Conservation (phyloP, 2,797 vertebrate genomes). For the Gila robusta region DNA sequence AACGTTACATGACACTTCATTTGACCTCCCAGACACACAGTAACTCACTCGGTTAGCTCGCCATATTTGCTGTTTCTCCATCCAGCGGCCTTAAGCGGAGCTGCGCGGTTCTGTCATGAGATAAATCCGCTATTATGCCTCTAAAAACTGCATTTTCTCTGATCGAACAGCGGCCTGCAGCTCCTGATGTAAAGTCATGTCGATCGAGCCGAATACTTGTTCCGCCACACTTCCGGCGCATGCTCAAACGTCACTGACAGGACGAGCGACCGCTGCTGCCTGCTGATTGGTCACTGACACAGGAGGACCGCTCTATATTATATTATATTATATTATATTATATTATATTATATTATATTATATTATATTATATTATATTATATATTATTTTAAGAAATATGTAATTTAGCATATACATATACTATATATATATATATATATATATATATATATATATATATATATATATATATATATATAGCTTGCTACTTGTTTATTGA, state of each 20-base stretch:
- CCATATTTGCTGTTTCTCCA: slow-evolving; percentile 18
- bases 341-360: no score
- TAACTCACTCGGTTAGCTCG: slow-evolving; percentile 52
- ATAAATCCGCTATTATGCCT: background rate
- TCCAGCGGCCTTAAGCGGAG: background rate
- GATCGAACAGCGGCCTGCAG: background rate
- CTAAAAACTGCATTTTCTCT: background rate
- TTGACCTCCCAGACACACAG: slow-evolving; percentile 42
- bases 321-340: no score
- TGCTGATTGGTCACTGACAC: background rate
- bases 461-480: no score
- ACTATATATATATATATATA: no score
- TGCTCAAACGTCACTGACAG: slow-evolving; percentile 23
- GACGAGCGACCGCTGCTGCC: background rate
- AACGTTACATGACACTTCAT: slow-evolving; percentile 7
- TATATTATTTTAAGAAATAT: no score
- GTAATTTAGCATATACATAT: no score
- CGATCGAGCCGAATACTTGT: background rate
- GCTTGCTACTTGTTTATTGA: no score
- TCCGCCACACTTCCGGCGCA: slow-evolving; percentile 53
- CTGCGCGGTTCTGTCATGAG: background rate
- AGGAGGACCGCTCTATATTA: background rate
- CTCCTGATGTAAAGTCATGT: slow-evolving; percentile 26
- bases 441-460: no score
- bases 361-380: no score